Evolutionary conservation across 2,113 vertebrate species (phyloP), one percentile per base, ranked within the genome.

Genomic region (Herpetotheres cachinnans): DNA sequence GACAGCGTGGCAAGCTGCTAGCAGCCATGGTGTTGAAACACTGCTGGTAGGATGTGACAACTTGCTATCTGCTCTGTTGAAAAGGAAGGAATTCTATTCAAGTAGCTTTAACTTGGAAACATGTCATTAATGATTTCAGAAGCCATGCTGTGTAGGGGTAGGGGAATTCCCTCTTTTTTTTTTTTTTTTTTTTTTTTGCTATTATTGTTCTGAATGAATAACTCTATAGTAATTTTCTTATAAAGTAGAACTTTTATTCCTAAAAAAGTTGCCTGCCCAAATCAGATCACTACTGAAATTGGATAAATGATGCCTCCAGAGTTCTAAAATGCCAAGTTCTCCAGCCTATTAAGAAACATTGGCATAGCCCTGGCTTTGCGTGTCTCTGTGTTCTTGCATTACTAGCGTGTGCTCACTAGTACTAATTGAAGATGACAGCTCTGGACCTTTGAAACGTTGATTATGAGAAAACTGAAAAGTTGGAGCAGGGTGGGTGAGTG

Each of bases 351-450:
- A 49, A 69, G 21, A 42, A 58, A 47, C 13, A 13, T 0, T 87
- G 55, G 21, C 38, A 36, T 6, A 52, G 62, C 46, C 36, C 34
- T 3, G 18, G 66, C 30, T 89, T 26, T 76, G 44, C 2, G 6
- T n/a, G 30, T 34, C 61, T 65, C 27, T 22, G 3, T 14, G 10
- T 36, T 42, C 40, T 19, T 66, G 42, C 15, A 6, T 56, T 38
- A 3, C 0, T 11, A 19, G 7, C 11, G 26, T 40, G 20, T 74
- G 56, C 66, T 82, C 0, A 0, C 36, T 70, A 18, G 38, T 52
- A 2, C 56, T 50, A 2, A 13, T 16, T 1, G 6, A 38, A 61
- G 24, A 26, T 3, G 18, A 22, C 27, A 14, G 72, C 26, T 69
- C 49, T n/a, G 44, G 69, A 30, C 36, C 7, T 16, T 52, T 47